Evolutionary conservation across 2,888 invertebrate genomes (phyloP).

Genomic region (Drosophila kuntzei): DNA sequence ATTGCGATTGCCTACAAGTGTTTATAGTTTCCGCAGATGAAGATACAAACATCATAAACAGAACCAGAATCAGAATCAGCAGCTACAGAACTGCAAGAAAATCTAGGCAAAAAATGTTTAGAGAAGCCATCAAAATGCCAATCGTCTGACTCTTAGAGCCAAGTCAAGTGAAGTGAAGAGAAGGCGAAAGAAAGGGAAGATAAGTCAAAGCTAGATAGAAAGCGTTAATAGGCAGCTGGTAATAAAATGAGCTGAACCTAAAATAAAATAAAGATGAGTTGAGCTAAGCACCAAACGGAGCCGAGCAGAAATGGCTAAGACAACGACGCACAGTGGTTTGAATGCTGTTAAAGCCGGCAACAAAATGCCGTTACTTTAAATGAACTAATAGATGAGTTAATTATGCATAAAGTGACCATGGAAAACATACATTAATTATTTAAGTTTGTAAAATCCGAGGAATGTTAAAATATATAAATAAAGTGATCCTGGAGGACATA

Average conservation of each 20-base stretch:
- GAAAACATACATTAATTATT: too few relatives aligned
- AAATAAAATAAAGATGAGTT: constrained; percentile 35
- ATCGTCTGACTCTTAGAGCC: constrained; percentile 2
- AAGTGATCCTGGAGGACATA: too few relatives aligned
- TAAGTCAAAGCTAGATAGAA: constrained; percentile 18
- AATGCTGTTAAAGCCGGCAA: neutral
- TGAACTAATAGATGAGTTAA: neutral
- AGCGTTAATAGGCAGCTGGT: constrained; percentile 49
- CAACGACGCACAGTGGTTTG: constrained; percentile 47
- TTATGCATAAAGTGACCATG: neutral
- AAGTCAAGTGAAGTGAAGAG: constrained; percentile 12
- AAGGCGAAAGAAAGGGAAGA: neutral
- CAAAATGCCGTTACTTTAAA: neutral
- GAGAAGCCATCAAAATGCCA: constrained; percentile 31
- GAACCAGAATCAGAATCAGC: constrained; percentile 12
- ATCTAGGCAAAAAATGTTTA: constrained; percentile 2
- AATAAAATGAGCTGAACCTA: constrained; percentile 32
- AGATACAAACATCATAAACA: constrained; percentile 4
- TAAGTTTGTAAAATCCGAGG: too few relatives aligned
- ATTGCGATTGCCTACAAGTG: constrained; percentile 26
- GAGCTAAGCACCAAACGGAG: constrained; percentile 41
- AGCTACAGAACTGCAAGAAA: constrained; percentile 14
- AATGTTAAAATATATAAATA: too few relatives aligned
- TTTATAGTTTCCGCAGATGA: constrained; percentile 37
- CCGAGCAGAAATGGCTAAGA: constrained; percentile 5